Evolutionary conservation across 2,797 vertebrate species (phyloP).

Genomic region (Phrynocephalus guinanensis): DNA sequence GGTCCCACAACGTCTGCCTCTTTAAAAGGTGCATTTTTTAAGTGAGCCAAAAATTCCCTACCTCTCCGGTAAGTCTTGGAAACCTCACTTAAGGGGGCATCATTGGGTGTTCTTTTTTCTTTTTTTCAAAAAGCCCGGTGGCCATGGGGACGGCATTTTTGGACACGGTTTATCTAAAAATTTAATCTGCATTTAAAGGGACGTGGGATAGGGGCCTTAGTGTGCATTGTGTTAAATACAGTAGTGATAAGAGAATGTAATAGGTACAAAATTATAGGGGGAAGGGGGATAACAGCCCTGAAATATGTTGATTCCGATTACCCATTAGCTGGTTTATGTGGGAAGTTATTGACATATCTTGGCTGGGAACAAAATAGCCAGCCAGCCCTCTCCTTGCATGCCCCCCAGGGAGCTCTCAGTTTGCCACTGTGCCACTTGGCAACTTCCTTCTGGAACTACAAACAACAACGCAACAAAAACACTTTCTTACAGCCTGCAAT

Average conservation of each 20-base stretch:
- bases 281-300: not conserved
- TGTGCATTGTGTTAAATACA: not conserved
- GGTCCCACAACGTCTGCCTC: no score
- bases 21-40: no score
- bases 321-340: not conserved
- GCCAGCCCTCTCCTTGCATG: not conserved
- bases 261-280: not conserved
- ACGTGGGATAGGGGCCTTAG: not conserved
- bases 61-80: no score
- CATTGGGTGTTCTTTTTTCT: no score
- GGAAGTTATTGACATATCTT: not conserved
- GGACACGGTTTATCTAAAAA: no score
- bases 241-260: not conserved
- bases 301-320: not conserved
- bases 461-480: not conserved
- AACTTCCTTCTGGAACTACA: not conserved
- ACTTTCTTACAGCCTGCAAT: not conserved
- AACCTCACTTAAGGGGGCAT: no score
- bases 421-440: not conserved
- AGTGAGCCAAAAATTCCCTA: no score
- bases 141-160: no score
- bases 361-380: not conserved
- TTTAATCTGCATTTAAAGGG: no score
- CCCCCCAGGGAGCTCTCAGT: not conserved
- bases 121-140: no score